phyloP scores from a whole-genome alignment of 2,113 vertebrate genomes.

The Microtus pennsylvanicus region DNA sequence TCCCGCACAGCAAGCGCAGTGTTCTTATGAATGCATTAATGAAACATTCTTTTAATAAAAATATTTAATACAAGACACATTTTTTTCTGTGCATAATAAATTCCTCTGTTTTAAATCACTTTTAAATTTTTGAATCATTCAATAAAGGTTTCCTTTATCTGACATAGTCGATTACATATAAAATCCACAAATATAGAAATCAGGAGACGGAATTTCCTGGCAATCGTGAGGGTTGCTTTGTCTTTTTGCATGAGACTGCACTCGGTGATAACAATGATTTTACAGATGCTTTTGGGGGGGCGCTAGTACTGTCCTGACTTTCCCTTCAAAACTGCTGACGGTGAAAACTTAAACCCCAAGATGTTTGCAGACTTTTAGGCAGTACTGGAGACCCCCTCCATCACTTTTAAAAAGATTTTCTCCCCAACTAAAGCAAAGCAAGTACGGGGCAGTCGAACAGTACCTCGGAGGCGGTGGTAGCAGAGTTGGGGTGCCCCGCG shows the following conservation, averaged over 20 bases:
- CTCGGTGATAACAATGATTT: slow-evolving; percentile 80
- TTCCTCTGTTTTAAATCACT: slow-evolving; percentile 83
- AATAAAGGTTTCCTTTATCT: slow-evolving; percentile 81
- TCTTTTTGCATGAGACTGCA: slow-evolving; percentile 78
- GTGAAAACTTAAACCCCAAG: slow-evolving; percentile 82
- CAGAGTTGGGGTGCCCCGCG: slow-evolving; percentile 62
- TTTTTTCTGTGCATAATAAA: slow-evolving; percentile 88
- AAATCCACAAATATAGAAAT: slow-evolving; percentile 88
- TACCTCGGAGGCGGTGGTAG: slow-evolving; percentile 64
- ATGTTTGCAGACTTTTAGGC: slow-evolving; percentile 80
- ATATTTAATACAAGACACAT: slow-evolving; percentile 88
- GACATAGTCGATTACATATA: slow-evolving; percentile 86
- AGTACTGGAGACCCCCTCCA: slow-evolving; percentile 84
- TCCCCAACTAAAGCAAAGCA: slow-evolving; percentile 86
- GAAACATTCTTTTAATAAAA: slow-evolving; percentile 90
- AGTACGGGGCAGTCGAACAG: slow-evolving; percentile 86
- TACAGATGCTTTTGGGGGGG: slow-evolving; percentile 81
- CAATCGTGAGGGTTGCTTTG: slow-evolving; percentile 71
- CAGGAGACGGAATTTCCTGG: slow-evolving; percentile 82
- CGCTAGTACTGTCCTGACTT: slow-evolving; percentile 80
- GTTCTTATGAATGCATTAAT: slow-evolving; percentile 84
- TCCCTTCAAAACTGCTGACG: slow-evolving; percentile 84
- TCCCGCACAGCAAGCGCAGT: slow-evolving; percentile 84
- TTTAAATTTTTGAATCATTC: slow-evolving; percentile 85
- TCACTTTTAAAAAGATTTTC: slow-evolving; percentile 84